These are phyloP conservation scores for Sciurus vulgaris DNA, from an alignment of 2,797 vertebrate species.

Conservation along the genomic window DNA sequence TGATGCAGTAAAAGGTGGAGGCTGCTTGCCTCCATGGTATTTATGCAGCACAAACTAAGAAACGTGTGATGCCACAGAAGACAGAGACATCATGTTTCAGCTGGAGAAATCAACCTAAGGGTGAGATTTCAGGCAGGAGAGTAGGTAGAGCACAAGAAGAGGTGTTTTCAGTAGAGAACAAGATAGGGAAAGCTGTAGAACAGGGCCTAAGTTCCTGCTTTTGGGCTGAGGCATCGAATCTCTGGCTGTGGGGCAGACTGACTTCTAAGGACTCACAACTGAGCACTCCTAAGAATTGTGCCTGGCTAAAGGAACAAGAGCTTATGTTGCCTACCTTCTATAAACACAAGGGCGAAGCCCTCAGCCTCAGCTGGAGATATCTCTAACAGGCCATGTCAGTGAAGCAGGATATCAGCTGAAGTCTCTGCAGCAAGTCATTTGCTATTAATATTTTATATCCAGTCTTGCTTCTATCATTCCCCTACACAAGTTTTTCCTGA, in stretches of 20 bases:
- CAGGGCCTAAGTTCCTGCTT: rapidly evolving
- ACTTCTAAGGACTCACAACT: background rate
- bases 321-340: background rate
- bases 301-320: background rate
- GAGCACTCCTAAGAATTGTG: background rate
- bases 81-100: background rate
- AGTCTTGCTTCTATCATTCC: background rate
- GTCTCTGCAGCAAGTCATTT: background rate
- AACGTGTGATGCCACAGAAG: background rate
- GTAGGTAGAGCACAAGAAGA: too few relatives aligned
- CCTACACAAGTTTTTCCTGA: background rate
- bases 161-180: background rate
- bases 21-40: background rate
- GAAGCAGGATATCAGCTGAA: background rate
- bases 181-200: background rate
- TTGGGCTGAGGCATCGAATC: background rate
- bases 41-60: rapidly evolving
- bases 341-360: rapidly evolving
- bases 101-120: background rate
- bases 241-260: rapidly evolving
- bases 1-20: background rate
- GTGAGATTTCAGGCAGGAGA: background rate
- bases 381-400: background rate
- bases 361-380: background rate
- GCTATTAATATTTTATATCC: background rate